phyloP scores from a whole-genome alignment of 1,140 invertebrate genomes.

The Drosophila burlai region DNA sequence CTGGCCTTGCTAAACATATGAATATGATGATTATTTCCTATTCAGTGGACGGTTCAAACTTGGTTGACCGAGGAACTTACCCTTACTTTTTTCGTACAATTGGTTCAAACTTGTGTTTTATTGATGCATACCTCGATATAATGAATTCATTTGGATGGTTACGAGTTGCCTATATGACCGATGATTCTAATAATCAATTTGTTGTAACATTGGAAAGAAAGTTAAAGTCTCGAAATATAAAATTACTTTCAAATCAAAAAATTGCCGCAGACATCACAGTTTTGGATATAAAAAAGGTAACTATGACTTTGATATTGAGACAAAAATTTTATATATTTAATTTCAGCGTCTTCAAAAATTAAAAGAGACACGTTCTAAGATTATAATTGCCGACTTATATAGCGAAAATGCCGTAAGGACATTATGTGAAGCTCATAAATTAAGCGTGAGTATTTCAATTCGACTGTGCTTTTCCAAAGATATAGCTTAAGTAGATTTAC shows the following conservation, averaged over 20 bases:
- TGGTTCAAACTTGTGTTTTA: conserved; percentile 92
- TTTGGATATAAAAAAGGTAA: conserved; percentile 85
- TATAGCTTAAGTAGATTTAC: not conserved
- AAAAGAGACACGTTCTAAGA: conserved; percentile 88
- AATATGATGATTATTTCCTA: conserved; percentile 92
- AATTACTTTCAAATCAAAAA: conserved; percentile 86
- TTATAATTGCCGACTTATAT: conserved; percentile 93
- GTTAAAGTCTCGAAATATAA: conserved; percentile 86
- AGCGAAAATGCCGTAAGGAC: conserved; percentile 89
- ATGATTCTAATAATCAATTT: conserved; percentile 91
- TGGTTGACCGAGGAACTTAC: conserved; percentile 90
- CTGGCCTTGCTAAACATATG: conserved; percentile 91
- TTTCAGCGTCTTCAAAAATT: conserved; percentile 90
- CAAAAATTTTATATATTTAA: not conserved
- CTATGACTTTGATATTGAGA: not conserved
- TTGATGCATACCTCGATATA: conserved; percentile 59
- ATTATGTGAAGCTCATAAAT: conserved; percentile 91
- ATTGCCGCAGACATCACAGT: not conserved
- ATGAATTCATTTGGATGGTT: conserved; percentile 88
- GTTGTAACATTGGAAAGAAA: conserved; percentile 89
- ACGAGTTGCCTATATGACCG: conserved; percentile 90
- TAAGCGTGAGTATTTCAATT: conserved; percentile 85
- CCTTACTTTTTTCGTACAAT: conserved; percentile 94
- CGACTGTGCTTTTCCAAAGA: not conserved
- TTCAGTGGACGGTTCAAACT: conserved; percentile 91